Evolutionary conservation across 2,888 invertebrate species (phyloP).

Genomic region (Limnephilus rhombicus): DNA sequence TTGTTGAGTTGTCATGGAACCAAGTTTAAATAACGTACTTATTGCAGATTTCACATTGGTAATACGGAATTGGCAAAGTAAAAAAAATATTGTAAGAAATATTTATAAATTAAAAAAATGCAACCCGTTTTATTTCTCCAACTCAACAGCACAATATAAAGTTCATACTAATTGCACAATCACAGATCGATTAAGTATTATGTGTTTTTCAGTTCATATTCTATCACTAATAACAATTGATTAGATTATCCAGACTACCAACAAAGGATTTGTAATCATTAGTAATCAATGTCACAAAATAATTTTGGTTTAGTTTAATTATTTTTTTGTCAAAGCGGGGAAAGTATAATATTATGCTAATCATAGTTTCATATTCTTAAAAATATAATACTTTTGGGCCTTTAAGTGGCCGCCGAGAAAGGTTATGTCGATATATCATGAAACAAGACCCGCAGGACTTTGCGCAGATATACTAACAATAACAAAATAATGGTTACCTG

Average conservation of each 20-base stretch:
- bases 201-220: slow-evolving; percentile 2
- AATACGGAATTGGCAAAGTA: neutral
- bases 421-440: neutral
- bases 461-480: neutral
- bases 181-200: slow-evolving; percentile 39
- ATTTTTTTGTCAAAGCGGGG: neutral
- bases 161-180: slow-evolving; percentile 49
- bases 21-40: too few relatives aligned
- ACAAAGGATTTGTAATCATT: neutral
- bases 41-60: neutral
- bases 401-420: neutral
- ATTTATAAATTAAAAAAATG: neutral
- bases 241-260: neutral
- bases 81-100: neutral
- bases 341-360: neutral
- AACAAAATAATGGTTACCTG: neutral
- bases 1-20: too few relatives aligned
- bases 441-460: neutral
- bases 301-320: neutral
- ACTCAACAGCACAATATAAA: slow-evolving; percentile 2
- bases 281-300: neutral
- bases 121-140: neutral
- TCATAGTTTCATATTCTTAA: neutral
- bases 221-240: neutral
- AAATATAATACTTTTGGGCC: neutral